Conservation (phyloP, 2,888 invertebrate species). For the Scaeva pyrastri region DNA sequence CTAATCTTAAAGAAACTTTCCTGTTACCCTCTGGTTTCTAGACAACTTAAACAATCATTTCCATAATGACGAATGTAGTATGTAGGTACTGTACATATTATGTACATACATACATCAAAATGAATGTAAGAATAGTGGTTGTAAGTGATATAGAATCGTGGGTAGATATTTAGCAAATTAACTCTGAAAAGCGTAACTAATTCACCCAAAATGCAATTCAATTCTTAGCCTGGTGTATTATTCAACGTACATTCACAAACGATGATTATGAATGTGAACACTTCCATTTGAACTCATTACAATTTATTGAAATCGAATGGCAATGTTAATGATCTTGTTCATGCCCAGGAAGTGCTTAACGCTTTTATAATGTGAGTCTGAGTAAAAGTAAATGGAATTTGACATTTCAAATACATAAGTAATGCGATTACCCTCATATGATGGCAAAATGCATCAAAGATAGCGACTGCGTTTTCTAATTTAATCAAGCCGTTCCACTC, state of each 20-base stretch:
- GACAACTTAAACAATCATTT: too few species aligned
- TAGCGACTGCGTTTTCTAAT: slow-evolving; percentile 49
- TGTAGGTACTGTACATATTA: too few species aligned
- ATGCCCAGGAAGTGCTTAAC: slow-evolving; percentile 54
- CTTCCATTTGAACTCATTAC: slow-evolving; percentile 45
- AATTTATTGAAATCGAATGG: slow-evolving; percentile 71
- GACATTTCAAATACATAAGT: slow-evolving; percentile 50
- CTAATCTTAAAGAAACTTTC: too few species aligned
- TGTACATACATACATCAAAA: too few species aligned
- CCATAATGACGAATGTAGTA: too few species aligned
- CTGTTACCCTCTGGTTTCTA: too few species aligned
- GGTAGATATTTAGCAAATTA: slow-evolving; percentile 36
- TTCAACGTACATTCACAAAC: slow-evolving; percentile 66
- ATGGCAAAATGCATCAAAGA: slow-evolving; percentile 60
- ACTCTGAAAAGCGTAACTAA: slow-evolving; percentile 59
- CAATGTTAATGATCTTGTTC: slow-evolving; percentile 66
- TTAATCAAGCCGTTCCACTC: slow-evolving; percentile 35
- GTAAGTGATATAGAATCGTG: neutral
- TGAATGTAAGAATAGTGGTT: neutral
- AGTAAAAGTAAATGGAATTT: slow-evolving; percentile 45
- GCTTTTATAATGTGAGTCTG: slow-evolving; percentile 19
- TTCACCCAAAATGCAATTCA: slow-evolving; percentile 61
- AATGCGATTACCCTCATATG: slow-evolving; percentile 65
- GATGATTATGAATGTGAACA: slow-evolving; percentile 35
- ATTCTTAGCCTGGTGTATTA: slow-evolving; percentile 57